Conservation (phyloP, 1,140 invertebrate species). For the Triops longicaudatus region DNA sequence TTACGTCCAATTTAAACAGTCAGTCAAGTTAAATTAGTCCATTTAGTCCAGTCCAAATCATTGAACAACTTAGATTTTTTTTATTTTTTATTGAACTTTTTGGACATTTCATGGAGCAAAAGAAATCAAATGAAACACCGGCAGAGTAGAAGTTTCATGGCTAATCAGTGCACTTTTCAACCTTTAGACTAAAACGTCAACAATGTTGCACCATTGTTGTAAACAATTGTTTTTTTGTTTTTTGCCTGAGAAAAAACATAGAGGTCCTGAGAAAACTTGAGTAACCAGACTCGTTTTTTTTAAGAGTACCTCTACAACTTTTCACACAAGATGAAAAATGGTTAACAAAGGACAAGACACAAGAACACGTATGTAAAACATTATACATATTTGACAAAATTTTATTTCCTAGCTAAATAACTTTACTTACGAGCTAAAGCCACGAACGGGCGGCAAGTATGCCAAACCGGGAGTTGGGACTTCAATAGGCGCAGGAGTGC, state of each 20-base stretch:
- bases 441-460: slow-evolving; percentile 23
- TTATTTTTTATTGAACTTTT: neutral
- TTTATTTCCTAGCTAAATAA: neutral
- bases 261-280: slow-evolving; percentile 4
- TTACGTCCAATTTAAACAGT: neutral
- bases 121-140: slow-evolving; percentile 7
- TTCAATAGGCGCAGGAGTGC: slow-evolving; percentile 17
- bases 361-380: neutral
- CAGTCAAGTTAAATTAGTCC: neutral
- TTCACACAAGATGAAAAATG: neutral
- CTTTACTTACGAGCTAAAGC: slow-evolving; percentile 1
- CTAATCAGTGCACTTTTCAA: neutral
- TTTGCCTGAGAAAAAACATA: neutral
- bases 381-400: neutral
- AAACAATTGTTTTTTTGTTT: too few relatives aligned
- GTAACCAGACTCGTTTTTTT: neutral
- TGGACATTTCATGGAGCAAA: neutral
- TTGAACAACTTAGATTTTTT: neutral
- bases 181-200: neutral
- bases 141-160: neutral
- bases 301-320: neutral
- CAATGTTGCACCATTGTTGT: neutral
- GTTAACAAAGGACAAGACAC: neutral
- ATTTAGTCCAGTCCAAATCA: slow-evolving; percentile 16
- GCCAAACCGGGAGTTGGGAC: slow-evolving; percentile 20